Conservation (phyloP, 1,140 invertebrate genomes). For the Drosophila triauraria region DNA sequence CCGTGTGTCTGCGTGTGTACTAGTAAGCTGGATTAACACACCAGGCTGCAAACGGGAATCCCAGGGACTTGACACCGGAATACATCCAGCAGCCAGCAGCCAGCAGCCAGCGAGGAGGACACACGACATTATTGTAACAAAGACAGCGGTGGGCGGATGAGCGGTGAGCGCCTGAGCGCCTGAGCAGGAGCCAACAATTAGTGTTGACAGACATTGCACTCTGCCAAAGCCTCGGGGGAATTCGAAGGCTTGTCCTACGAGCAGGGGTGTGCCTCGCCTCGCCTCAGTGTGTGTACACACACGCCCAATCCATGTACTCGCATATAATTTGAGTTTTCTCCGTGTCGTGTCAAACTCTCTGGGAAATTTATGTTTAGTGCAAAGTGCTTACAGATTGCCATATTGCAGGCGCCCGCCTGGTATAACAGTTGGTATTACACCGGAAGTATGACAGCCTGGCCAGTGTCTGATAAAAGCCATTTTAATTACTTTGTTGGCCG, state of each 20-base stretch:
- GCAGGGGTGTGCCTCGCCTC: slow-evolving; percentile 11
- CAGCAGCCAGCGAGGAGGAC: slow-evolving; percentile 31
- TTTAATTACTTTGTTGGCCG: slow-evolving; percentile 7
- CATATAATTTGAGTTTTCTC: slow-evolving; percentile 56
- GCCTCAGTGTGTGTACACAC: slow-evolving; percentile 22
- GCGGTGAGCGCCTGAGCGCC: slow-evolving; percentile 34
- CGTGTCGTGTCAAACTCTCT: slow-evolving; percentile 46
- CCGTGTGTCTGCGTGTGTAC: background rate
- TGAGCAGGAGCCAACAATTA: slow-evolving; percentile 80
- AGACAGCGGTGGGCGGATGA: slow-evolving; percentile 53
- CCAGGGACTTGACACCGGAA: slow-evolving; percentile 25
- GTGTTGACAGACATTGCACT: slow-evolving; percentile 83
- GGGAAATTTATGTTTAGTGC: slow-evolving; percentile 48
- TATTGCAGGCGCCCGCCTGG: slow-evolving; percentile 8
- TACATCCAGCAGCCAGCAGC: slow-evolving; percentile 6
- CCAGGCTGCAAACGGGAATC: slow-evolving; percentile 18
- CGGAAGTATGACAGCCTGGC: slow-evolving; percentile 3
- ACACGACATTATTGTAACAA: slow-evolving; percentile 75
- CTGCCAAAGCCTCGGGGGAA: slow-evolving; percentile 72
- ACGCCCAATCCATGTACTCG: slow-evolving; percentile 54
- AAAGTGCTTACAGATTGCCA: slow-evolving; percentile 26
- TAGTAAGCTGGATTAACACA: slow-evolving; percentile 53
- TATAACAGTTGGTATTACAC: slow-evolving; percentile 23
- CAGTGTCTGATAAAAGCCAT: background rate
- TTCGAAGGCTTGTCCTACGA: slow-evolving; percentile 67